Evolutionary conservation across 2,113 vertebrate species (phyloP).

Genomic region (Atrichornis clamosus): DNA sequence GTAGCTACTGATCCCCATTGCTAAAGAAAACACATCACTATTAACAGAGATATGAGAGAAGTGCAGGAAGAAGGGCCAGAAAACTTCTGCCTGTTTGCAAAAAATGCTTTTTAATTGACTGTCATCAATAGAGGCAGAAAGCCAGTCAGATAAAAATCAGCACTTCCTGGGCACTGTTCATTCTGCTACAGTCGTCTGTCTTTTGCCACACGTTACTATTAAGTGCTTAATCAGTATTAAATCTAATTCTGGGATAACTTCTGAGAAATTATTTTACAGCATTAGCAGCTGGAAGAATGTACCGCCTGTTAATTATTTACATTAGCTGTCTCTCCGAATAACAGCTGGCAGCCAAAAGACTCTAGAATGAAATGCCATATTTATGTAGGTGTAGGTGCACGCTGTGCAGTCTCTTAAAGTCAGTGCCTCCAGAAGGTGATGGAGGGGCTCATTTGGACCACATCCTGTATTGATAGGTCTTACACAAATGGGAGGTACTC

Average conservation of each 20-base stretch:
- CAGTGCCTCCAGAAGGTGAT: not conserved
- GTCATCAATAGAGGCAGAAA: not conserved
- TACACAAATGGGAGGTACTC: not conserved
- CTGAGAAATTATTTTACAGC: not conserved
- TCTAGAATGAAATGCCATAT: not conserved
- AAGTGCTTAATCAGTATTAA: not conserved
- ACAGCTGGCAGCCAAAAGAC: not conserved
- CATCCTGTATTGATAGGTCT: not conserved
- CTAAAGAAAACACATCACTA: not conserved
- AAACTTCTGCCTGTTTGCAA: not conserved
- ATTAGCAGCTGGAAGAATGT: not conserved
- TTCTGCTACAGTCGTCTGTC: not conserved
- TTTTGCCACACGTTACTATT: not conserved
- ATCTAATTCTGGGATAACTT: not conserved
- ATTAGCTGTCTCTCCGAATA: not conserved
- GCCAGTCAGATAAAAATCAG: not conserved
- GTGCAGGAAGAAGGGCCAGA: not conserved
- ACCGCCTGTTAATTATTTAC: not conserved
- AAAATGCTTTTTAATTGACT: not conserved
- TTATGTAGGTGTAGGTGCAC: not conserved
- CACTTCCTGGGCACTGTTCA: not conserved
- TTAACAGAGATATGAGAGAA: not conserved
- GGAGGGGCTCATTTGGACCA: not conserved
- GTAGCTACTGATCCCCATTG: not conserved
- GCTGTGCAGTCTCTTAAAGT: not conserved